Base-by-base conservation (phyloP, 2,113 vertebrate genomes). In the Sus scrofa region DNA sequence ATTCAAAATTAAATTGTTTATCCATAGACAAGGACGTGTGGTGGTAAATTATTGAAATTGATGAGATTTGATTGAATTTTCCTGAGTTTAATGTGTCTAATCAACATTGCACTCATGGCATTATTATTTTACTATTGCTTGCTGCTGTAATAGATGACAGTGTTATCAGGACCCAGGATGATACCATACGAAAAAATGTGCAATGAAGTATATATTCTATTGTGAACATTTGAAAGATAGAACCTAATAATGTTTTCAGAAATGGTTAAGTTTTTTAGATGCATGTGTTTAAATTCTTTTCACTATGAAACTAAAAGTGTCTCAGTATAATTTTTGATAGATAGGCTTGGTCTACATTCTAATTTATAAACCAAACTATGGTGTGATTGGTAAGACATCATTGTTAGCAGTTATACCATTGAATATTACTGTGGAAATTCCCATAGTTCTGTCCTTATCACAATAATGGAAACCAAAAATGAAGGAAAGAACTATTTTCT, bases 1-100 rank as follows among this genome's bases (percentile, higher is more conserved):
- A 92, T 91, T 97, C 74, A 95, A 62, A 95, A 94, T 96, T 91
- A 79, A 94, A 96, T 94, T 97, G 89, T 83, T 95, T 82, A 63
- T 95, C 70, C 44, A 44, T 90, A 82, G 70, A 96, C 37, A 93
- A 92, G 70, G 27, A 87, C 34, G 60, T 96, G 54, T 94, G 60
- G 24, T 92, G 8, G 44, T 93, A 79, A 96, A 84, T 96, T 96
- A 93, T 81, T 96, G 70, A 94, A 93, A 95, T 70, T 44, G 70
- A 91, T 91, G 60, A 93, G 75, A 82, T 95, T 97, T 83, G 82
- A 95, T 73, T 77, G 65, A 96, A 90, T 86, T 96, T 95, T 84
- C 14, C 37, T 67, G 37, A 87, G 65, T 95, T 95, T 94, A 92
- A 92, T 92, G 37, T 93, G 34, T 97, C 32, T 93, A 87, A 94